phyloP scores from a whole-genome alignment of 92 coral and sea anemone genomes.

The Epizoanthus stellaris region DNA sequence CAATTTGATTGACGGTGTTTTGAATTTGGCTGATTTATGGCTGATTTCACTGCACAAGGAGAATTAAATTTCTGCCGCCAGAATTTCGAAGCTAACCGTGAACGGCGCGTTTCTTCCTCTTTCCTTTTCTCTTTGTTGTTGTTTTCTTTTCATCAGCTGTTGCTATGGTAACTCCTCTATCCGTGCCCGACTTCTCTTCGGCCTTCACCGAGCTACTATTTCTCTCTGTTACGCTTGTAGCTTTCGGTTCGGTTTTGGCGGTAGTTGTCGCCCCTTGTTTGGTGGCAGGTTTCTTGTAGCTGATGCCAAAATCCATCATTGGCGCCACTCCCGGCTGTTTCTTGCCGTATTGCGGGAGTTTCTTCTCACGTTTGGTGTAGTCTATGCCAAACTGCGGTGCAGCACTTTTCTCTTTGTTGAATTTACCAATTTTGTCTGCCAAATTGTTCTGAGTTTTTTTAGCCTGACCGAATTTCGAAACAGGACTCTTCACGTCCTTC shows the following conservation, averaged over 20 bases:
- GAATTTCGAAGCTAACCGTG: slow-evolving; percentile 32
- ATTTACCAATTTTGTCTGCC: slow-evolving; percentile 33
- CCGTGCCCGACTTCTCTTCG: not conserved
- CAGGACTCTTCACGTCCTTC: not conserved
- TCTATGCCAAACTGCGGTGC: slow-evolving; percentile 29
- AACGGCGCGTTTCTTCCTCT: slow-evolving; percentile 10
- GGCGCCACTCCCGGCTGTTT: slow-evolving; percentile 22
- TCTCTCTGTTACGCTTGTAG: not conserved
- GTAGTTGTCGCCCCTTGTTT: not conserved
- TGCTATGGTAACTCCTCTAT: not conserved
- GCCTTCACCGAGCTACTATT: slow-evolving; percentile 18
- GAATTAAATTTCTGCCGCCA: not conserved
- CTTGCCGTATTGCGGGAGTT: not conserved
- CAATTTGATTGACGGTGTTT: not conserved
- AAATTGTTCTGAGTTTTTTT: slow-evolving; percentile 35
- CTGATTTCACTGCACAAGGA: not conserved
- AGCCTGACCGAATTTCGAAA: slow-evolving; percentile 18
- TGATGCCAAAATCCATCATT: slow-evolving; percentile 36
- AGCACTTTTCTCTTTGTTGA: slow-evolving; percentile 12
- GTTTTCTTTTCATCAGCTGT: slow-evolving; percentile 13
- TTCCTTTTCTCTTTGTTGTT: slow-evolving; percentile 7
- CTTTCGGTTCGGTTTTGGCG: slow-evolving; percentile 10
- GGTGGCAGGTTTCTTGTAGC: slow-evolving; percentile 17
- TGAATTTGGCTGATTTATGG: not conserved
- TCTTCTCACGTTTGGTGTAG: slow-evolving; percentile 24